Evolutionary conservation across 2,113 vertebrate species (phyloP).

Genomic region (Sinosuthora webbiana): DNA sequence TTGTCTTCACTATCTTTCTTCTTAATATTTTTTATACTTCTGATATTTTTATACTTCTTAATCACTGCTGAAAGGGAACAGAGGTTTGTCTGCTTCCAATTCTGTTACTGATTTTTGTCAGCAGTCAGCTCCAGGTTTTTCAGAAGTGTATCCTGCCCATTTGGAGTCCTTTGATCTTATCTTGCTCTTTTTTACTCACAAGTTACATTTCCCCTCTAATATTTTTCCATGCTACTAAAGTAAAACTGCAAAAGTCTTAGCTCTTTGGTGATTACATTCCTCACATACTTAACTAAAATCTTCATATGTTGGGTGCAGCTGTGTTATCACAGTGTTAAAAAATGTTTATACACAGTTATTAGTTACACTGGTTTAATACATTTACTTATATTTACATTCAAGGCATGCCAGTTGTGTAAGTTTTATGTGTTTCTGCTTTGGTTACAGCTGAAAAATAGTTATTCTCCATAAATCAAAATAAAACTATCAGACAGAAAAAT

Average conservation of each 20-base stretch:
- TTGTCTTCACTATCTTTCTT: neutral
- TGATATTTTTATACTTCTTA: neutral
- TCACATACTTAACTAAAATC: neutral
- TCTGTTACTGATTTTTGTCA: neutral
- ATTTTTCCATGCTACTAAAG: neutral
- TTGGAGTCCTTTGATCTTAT: neutral
- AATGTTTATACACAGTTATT: neutral
- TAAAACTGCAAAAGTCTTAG: neutral
- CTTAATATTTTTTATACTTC: neutral
- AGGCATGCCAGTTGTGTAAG: fast-evolving
- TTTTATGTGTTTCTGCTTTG: neutral
- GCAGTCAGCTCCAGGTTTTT: neutral
- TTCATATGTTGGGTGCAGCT: neutral
- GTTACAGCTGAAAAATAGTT: neutral
- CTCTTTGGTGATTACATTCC: neutral
- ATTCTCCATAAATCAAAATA: neutral
- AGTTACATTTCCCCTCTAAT: neutral
- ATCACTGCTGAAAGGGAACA: neutral
- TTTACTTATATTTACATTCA: neutral
- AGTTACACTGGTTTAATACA: neutral
- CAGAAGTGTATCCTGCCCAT: neutral
- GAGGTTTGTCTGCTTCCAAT: neutral
- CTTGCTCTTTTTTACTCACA: neutral
- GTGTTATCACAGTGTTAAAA: neutral
- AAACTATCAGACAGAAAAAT: neutral